phyloP scores from a whole-genome alignment of 2,113 vertebrate species.

The Phycodurus eques region DNA sequence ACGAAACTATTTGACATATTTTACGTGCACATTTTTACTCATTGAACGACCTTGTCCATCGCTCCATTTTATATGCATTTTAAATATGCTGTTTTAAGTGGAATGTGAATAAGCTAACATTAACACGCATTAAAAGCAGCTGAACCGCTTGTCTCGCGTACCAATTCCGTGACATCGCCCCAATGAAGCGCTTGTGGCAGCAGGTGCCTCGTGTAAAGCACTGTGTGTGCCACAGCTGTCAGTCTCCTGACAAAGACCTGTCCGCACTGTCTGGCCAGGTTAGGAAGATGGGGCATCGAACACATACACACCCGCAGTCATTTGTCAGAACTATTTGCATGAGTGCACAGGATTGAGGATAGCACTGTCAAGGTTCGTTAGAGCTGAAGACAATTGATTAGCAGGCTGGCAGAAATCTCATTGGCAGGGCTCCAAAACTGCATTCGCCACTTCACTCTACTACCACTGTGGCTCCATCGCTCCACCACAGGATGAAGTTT shows the following conservation, averaged over 20 bases:
- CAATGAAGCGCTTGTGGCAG: conserved; percentile 57
- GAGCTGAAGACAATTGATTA: conserved; percentile 47
- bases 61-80: too few species aligned
- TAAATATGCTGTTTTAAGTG: conserved; percentile 23
- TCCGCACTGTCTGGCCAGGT: conserved; percentile 48
- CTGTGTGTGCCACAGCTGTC: conserved; percentile 63
- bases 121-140: background rate
- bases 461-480: background rate
- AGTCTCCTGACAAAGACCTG: conserved; percentile 53
- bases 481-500: conserved; percentile 23
- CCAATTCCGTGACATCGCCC: conserved; percentile 34
- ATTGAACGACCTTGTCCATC: too few species aligned
- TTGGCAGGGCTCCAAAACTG: conserved; percentile 30
- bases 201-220: conserved; percentile 68
- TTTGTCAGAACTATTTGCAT: conserved; percentile 29
- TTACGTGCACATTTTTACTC: too few species aligned
- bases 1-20: too few species aligned
- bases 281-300: conserved; percentile 21
- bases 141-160: conserved; percentile 50
- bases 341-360: conserved; percentile 28
- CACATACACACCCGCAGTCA: conserved; percentile 3
- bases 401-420: conserved; percentile 36
- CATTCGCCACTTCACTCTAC: conserved; percentile 19
- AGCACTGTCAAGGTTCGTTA: conserved; percentile 54
- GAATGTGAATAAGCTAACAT: conserved; percentile 7